These are phyloP conservation scores for Phenacoccus solenopsis DNA, from an alignment of 1,140 invertebrate species.

Conservation along the genomic window DNA sequence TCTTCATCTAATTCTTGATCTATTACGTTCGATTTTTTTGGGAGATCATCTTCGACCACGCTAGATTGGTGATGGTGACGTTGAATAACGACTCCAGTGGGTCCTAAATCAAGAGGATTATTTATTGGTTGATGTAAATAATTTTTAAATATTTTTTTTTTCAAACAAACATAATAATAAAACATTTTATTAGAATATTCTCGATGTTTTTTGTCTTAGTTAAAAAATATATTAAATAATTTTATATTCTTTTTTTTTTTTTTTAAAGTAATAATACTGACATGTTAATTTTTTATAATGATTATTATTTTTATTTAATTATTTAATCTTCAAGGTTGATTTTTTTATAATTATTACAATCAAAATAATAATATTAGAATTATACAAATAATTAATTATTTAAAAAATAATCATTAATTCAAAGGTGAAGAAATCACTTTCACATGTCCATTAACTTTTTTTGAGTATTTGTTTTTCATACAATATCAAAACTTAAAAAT, in stretches of 20 bases:
- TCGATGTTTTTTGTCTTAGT: slow-evolving; percentile 6
- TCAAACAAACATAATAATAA: too few species aligned
- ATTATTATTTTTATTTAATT: too few species aligned
- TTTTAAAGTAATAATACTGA: too few species aligned
- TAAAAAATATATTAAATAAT: too few species aligned
- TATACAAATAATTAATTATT: too few species aligned
- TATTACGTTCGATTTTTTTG: background rate
- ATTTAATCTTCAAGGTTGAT: too few species aligned
- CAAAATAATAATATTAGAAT: too few species aligned
- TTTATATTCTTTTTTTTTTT: too few species aligned
- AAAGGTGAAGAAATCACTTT: background rate
- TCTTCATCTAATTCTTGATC: background rate
- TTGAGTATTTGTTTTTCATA: background rate
- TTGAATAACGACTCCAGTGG: slow-evolving; percentile 76
- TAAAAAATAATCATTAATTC: too few species aligned
- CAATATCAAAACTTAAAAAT: background rate
- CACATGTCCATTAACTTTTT: background rate
- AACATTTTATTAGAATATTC: slow-evolving; percentile 11
- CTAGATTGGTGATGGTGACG: slow-evolving; percentile 82
- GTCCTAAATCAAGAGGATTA: slow-evolving; percentile 51
- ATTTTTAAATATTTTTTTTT: slow-evolving; percentile 9
- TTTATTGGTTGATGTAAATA: background rate
- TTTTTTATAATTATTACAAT: too few species aligned
- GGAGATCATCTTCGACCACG: background rate
- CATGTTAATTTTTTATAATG: too few species aligned